A percentile compares a stretch with the other conserved stretches of the same genome.
Conservation (phyloP, 35 echinoderm and acorn worm genomes). For the Lytechinus variegatus region DNA sequence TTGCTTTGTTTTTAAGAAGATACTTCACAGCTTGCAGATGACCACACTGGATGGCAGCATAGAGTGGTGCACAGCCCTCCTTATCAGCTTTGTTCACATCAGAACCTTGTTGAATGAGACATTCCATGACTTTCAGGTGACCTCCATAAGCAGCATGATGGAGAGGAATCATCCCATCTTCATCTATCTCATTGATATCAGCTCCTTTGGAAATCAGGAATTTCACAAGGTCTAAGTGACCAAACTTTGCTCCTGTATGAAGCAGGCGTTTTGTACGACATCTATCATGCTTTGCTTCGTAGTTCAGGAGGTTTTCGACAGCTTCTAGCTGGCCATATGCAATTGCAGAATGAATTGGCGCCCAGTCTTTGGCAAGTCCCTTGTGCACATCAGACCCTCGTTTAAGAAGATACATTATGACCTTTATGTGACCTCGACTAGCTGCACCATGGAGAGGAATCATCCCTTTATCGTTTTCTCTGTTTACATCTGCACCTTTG, state of each 20-base stretch:
- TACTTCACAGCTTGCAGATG: not conserved
- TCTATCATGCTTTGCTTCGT: not conserved
- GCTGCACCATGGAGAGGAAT: not conserved
- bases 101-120: not conserved
- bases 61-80: not conserved
- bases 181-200: not conserved
- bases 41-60: not conserved
- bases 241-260: not conserved
- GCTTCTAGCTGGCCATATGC: not conserved
- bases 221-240: not conserved
- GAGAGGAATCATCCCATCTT: not conserved
- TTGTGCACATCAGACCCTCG: not conserved
- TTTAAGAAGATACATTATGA: not conserved
- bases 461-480: not conserved
- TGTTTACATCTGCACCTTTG: not conserved
- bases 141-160: not conserved
- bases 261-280: not conserved
- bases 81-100: not conserved
- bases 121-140: not conserved
- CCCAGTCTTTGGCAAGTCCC: not conserved
- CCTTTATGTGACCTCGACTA: not conserved
- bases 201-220: not conserved
- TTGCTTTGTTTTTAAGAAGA: not conserved
- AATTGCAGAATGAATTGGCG: not conserved
- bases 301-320: not conserved